phyloP scores from a whole-genome alignment of 2,888 invertebrate genomes.

The Melitaea athalia region DNA sequence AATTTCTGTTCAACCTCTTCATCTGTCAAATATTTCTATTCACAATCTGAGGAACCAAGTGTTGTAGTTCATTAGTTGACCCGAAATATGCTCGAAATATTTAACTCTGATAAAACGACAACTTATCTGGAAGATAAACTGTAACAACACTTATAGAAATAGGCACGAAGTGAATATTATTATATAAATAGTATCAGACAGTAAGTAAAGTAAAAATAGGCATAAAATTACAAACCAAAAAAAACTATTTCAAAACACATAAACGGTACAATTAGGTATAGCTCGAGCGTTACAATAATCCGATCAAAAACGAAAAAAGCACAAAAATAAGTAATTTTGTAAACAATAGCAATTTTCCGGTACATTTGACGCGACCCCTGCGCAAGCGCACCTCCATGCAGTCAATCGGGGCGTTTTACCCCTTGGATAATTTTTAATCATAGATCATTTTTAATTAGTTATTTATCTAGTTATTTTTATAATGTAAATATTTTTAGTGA shows the following conservation, averaged over 20 bases:
- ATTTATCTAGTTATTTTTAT: background rate
- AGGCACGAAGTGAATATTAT: too few relatives aligned
- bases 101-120: too few relatives aligned
- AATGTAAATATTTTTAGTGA: background rate
- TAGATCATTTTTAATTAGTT: conserved; percentile 13
- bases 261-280: conserved; percentile 40
- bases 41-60: too few relatives aligned
- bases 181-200: background rate
- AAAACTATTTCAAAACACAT: conserved; percentile 23
- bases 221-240: background rate
- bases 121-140: too few relatives aligned
- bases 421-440: conserved; percentile 6
- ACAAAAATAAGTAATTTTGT: conserved; percentile 70
- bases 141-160: too few relatives aligned
- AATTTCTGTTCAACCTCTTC: too few relatives aligned
- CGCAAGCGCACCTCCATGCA: conserved; percentile 43
- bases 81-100: too few relatives aligned
- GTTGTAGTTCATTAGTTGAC: too few relatives aligned
- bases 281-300: conserved; percentile 38
- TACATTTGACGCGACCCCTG: conserved; percentile 55
- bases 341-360: conserved; percentile 78
- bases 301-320: conserved; percentile 36
- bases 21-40: too few relatives aligned
- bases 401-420: conserved; percentile 12
- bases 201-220: background rate